Evolutionary conservation across 2,113 vertebrate species (phyloP), one percentile per base, ranked within the genome.

Genomic region (Xyrauchen texanus): DNA sequence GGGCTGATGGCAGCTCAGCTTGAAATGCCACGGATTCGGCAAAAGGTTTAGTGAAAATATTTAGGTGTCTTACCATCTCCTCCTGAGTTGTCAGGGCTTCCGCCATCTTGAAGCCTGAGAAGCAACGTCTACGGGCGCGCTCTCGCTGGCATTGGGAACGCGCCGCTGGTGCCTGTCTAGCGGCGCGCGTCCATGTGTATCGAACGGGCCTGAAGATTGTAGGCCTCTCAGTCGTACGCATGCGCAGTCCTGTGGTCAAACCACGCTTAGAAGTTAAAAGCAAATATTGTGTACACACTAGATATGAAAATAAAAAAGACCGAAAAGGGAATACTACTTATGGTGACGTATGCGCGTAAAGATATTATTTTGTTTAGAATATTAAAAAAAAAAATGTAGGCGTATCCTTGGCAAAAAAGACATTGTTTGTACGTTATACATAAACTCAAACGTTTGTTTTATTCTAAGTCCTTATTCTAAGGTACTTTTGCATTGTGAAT

Each of bases 61-160:
- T 85, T 60, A 82, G 79, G 74, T 81, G 45, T 77, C 92, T 93
- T 91, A 94, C 93, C 90, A 91, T 91, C 88, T 92, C 91, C 90
- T 94, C 93, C 89, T 92, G 91, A 87, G 88, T 86, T 90, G 92
- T 93, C 90, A 93, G 87, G 92, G 92, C 91, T 93, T 93, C 92
- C 91, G 92, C 93, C 93, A 94, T 94, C 92, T 94, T 94, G 92
- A 92, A 93, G 92, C 91, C 92, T 91, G 88, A 84, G 88, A 62
- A 65, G 74, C 91, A 92, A 90, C 91, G 88, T 91, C 86, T 89
- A 81, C 89, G 89, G 89, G 85, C 89, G 88, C 92, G 91, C 81
- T 58, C 82, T 55, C 64, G 16, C 63, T 3, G 11, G 49, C 6
- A 5, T 63, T 76, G 69, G 15, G 83, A 81, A 67, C 83, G 79